Evolutionary conservation across 2,888 invertebrate genomes (phyloP).

Genomic region (Pseudanteris insignis): DNA sequence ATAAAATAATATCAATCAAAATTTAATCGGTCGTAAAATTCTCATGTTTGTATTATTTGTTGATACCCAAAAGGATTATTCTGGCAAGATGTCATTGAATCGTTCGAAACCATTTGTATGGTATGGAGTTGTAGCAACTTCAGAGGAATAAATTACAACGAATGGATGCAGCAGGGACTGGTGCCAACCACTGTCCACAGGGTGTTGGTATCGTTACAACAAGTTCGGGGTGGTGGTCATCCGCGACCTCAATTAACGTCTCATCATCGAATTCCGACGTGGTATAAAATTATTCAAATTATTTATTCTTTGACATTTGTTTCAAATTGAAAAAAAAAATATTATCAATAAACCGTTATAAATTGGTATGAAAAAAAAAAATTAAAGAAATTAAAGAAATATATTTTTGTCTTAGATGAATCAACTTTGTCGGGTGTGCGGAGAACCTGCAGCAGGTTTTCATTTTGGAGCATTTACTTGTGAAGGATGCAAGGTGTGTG

Average conservation of each 20-base stretch:
- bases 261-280: slow-evolving; percentile 62
- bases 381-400: no score
- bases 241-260: slow-evolving; percentile 58
- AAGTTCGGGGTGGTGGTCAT: slow-evolving; percentile 62
- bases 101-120: slow-evolving; percentile 42
- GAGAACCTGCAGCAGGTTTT: slow-evolving; percentile 64
- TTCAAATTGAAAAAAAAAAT: no score
- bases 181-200: slow-evolving; percentile 58
- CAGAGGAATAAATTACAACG: slow-evolving; percentile 53
- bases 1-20: not conserved
- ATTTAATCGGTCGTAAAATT: no score
- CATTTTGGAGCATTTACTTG: slow-evolving; percentile 64
- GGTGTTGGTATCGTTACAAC: slow-evolving; percentile 54
- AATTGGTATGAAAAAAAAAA: no score
- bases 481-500: slow-evolving; percentile 61
- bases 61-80: slow-evolving; percentile 20
- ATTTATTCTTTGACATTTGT: no score
- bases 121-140: slow-evolving; percentile 47
- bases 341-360: no score
- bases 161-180: slow-evolving; percentile 62
- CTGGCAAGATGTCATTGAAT: slow-evolving; percentile 48
- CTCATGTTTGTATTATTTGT: slow-evolving; percentile 10
- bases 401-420: slow-evolving; percentile 56
- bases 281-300: slow-evolving; percentile 48
- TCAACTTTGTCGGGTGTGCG: slow-evolving; percentile 63